These are phyloP conservation scores for Aphelenchoides avenae DNA, from an alignment of 1,140 invertebrate species.

Conservation along the genomic window DNA sequence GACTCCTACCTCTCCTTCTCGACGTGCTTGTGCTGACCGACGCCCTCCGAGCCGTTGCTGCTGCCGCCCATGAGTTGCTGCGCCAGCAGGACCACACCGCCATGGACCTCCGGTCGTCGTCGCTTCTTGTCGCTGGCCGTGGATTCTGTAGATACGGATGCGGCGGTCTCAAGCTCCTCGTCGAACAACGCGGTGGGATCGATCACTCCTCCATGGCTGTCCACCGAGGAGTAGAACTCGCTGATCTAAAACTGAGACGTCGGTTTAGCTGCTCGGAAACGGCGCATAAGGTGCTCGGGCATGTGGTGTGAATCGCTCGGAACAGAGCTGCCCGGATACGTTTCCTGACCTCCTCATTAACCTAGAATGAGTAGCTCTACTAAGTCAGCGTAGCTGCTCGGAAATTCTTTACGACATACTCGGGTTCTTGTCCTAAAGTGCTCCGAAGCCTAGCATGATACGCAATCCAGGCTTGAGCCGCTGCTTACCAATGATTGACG, in stretches of 20 bases:
- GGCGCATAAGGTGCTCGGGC: no score
- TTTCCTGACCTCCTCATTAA: not conserved
- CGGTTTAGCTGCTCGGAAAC: no score
- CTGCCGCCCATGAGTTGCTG: conserved; percentile 42
- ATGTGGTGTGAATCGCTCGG: no score
- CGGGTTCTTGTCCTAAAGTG: conserved; percentile 29
- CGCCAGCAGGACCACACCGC: conserved; percentile 45
- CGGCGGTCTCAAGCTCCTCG: conserved; percentile 26
- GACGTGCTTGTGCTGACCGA: not conserved
- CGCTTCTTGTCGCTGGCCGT: conserved; percentile 6
- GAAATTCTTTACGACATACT: conserved; percentile 21
- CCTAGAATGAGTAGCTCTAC: not conserved
- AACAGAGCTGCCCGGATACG: not conserved
- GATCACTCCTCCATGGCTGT: conserved; percentile 5
- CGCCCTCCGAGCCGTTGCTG: conserved; percentile 1
- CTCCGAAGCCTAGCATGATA: no score
- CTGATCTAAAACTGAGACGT: conserved; percentile 29
- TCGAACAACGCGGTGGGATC: conserved; percentile 30
- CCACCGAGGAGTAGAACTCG: conserved; percentile 13
- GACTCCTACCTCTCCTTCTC: conserved; percentile 1
- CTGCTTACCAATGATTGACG: no score
- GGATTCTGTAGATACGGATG: not conserved
- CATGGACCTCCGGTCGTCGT: conserved; percentile 21
- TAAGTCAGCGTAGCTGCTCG: conserved; percentile 8
- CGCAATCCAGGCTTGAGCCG: no score